Percentiles rank a stretch among this genome's conserved stretches.
phyloP scores from a whole-genome alignment of 2,888 invertebrate genomes.

The Phymatocera aterrima region DNA sequence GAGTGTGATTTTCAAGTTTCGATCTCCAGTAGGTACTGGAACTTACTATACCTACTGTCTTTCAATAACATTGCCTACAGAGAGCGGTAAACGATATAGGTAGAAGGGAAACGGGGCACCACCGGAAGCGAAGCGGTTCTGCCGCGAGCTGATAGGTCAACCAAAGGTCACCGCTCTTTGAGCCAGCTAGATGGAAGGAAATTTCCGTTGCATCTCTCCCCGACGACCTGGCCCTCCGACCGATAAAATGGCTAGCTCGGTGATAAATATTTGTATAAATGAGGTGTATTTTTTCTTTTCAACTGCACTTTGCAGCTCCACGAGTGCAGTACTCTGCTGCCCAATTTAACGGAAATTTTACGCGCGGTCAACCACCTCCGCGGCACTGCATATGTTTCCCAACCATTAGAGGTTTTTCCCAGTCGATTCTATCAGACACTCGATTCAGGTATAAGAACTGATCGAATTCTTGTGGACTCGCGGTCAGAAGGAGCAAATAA shows the following conservation, averaged over 20 bases:
- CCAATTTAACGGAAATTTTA: no score
- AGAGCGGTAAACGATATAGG: neutral
- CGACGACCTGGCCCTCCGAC: neutral
- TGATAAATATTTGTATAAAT: neutral
- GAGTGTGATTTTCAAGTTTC: no score
- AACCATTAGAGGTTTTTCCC: no score
- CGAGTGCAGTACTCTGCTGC: no score
- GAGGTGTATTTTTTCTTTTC: neutral
- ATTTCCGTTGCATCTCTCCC: neutral
- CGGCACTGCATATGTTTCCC: no score
- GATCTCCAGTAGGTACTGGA: no score
- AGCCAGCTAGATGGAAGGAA: neutral
- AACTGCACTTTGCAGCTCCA: no score
- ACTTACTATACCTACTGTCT: neutral
- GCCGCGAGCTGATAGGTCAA: slow-evolving; percentile 63
- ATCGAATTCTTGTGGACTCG: no score
- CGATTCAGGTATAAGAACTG: no score
- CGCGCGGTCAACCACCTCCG: no score
- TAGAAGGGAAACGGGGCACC: slow-evolving; percentile 62
- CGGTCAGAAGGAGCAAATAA: no score
- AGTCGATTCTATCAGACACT: no score
- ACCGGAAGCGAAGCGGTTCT: slow-evolving; percentile 72
- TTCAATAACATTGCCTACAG: neutral
- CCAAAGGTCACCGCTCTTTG: slow-evolving; percentile 70
- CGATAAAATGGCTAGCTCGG: neutral